A percentile compares a stretch with the other conserved stretches of the same genome.
phyloP scores from a whole-genome alignment of 2,888 invertebrate genomes.

The Lasius platythorax region DNA sequence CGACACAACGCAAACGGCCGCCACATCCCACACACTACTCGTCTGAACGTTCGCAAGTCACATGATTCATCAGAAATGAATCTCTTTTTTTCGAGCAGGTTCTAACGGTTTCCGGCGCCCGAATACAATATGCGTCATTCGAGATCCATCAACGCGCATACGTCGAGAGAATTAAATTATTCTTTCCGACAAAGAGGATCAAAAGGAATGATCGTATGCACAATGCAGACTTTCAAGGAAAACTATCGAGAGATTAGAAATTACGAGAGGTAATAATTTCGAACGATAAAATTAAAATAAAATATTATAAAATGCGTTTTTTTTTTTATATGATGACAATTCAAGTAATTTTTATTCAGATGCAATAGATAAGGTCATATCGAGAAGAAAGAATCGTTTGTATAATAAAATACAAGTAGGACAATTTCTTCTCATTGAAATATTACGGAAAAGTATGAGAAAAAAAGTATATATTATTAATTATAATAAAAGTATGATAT shows the following conservation, averaged over 20 bases:
- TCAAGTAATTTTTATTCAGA: background rate
- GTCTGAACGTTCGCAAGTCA: constrained; percentile 64
- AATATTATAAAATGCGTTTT: background rate
- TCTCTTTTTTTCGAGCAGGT: constrained; percentile 57
- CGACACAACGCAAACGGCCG: constrained; percentile 71
- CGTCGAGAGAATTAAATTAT: background rate
- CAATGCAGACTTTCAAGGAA: background rate
- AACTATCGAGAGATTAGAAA: background rate
- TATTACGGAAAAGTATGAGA: background rate
- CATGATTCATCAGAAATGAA: constrained; percentile 74
- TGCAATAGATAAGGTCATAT: background rate
- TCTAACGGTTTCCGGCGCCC: constrained; percentile 27
- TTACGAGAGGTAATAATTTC: background rate
- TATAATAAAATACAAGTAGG: background rate
- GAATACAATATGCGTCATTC: background rate
- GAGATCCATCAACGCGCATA: background rate
- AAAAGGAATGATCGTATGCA: background rate
- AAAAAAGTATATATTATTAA: background rate
- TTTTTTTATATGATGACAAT: background rate
- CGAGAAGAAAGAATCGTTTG: background rate
- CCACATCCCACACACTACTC: constrained; percentile 72
- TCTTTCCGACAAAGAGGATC: background rate
- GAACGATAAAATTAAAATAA: background rate
- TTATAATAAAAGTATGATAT: background rate
- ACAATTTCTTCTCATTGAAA: background rate